Evolutionary conservation across 2,797 vertebrate genomes (phyloP), one percentile per base, ranked within the genome.

Genomic region (Sciaenops ocellatus): DNA sequence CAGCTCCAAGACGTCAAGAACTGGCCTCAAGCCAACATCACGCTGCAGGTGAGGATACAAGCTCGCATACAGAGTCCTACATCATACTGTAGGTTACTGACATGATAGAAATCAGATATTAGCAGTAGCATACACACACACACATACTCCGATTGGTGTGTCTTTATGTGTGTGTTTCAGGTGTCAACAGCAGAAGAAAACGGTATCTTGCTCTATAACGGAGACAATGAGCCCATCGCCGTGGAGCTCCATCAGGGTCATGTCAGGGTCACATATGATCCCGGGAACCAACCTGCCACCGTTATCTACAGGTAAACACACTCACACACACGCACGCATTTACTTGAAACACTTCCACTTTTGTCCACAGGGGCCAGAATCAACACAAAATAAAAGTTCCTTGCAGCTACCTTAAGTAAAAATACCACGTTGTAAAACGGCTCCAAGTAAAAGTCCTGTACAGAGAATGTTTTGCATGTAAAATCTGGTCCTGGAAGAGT

Each of bases 131-230:
- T 18, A 16, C 12, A 8, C 28, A 12, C 46, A 26, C 61, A 24
- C 15, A 42, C 12, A 12, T 12, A 54, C 28, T 34, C 5, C 15
- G n/a, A 59, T 7, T n/a, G 17, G 26, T 72, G 26, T 64, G 12
- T 69, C 2, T 50, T 15, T 26, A 7, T 42, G 34, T 64, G 56
- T 73, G n/a, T 47, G 26, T 38, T 15, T 48, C 82, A 99, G 98
- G 98, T 99, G n/a, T 98, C 98, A n/a, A 99, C 98, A 0, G 98
- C 96, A 4, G 98, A 99, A 89, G 98, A 97, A 75, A 99, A 99
- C 0, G 98, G 98, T 28, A 96, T 99, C 79, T 89, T 99, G 83
- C 94, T 99, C 24, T 99, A 98, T 77, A 99, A 99, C 0, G 98
- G 97, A 0, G 97, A 99, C 90, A 96, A 95, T 0, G 97, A 99